Evolutionary conservation across 2,113 vertebrate species (phyloP).

Genomic region (Melanotaenia duboulayi): DNA sequence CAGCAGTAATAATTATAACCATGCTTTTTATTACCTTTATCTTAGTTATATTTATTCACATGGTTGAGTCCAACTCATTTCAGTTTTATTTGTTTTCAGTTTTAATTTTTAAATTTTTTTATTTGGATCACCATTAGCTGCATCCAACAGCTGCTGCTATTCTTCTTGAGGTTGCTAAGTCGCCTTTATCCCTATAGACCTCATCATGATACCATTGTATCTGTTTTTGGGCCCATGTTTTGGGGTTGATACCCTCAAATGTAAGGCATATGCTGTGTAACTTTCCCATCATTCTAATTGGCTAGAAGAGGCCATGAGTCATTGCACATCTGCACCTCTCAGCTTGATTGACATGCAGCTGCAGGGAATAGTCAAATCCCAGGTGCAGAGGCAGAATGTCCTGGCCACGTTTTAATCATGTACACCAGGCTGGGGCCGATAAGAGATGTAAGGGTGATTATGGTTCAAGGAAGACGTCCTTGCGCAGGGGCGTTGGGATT

Average conservation of each 20-base stretch:
- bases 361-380: slow-evolving; percentile 57
- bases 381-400: slow-evolving; percentile 56
- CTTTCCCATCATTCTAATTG: slow-evolving; percentile 66
- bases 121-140: not conserved
- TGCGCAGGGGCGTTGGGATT: slow-evolving; percentile 72
- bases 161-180: slow-evolving; percentile 12
- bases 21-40: no score
- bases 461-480: slow-evolving; percentile 78
- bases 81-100: not conserved
- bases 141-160: not conserved
- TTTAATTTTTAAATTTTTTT: not conserved
- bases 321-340: slow-evolving; percentile 38
- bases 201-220: slow-evolving; percentile 27
- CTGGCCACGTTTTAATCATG: slow-evolving; percentile 77
- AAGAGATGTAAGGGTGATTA: slow-evolving; percentile 81
- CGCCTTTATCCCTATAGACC: slow-evolving; percentile 4
- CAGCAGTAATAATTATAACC: no score
- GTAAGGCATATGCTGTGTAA: slow-evolving; percentile 21
- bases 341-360: slow-evolving; percentile 74
- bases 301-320: slow-evolving; percentile 41
- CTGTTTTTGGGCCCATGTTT: slow-evolving; percentile 1
- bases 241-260: slow-evolving; percentile 28
- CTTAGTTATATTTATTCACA: no score
- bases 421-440: slow-evolving; percentile 64
- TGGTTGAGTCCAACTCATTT: not conserved